These are phyloP conservation scores for Polymixis flavicincta DNA, from an alignment of 2,888 invertebrate species.

Conservation along the genomic window DNA sequence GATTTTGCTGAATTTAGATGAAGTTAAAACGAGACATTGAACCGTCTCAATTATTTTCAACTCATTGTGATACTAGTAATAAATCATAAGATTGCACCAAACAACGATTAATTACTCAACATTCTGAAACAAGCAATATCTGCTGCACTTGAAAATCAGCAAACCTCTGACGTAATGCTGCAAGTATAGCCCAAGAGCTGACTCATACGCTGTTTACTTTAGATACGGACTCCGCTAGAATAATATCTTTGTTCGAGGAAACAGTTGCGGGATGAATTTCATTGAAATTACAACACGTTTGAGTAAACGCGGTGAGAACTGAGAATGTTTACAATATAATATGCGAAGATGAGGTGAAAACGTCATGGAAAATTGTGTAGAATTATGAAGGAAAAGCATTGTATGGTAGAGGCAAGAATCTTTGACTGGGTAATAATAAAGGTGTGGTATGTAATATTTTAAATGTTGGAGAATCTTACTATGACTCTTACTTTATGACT, in stretches of 20 bases:
- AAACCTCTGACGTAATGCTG: slow-evolving; percentile 51
- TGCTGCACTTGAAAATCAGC: slow-evolving; percentile 60
- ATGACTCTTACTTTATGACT: not conserved
- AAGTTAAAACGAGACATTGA: slow-evolving; percentile 3
- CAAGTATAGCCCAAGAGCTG: slow-evolving; percentile 50
- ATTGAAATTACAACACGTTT: slow-evolving; percentile 62
- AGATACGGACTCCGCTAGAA: slow-evolving; percentile 65
- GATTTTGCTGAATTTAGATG: not conserved
- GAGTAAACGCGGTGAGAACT: slow-evolving; percentile 61
- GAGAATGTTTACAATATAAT: slow-evolving; percentile 55
- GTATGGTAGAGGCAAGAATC: slow-evolving; percentile 3
- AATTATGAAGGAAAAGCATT: slow-evolving; percentile 13
- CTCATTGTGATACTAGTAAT: slow-evolving; percentile 5
- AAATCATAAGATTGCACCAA: slow-evolving; percentile 41
- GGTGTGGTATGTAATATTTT: not conserved
- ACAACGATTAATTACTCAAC: slow-evolving; percentile 56
- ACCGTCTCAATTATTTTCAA: not conserved
- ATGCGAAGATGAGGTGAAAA: slow-evolving; percentile 53
- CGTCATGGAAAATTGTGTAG: slow-evolving; percentile 56
- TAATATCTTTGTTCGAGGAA: slow-evolving; percentile 73
- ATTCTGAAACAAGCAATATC: slow-evolving; percentile 53
- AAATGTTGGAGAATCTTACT: not conserved
- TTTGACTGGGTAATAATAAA: not conserved
- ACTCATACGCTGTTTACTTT: slow-evolving; percentile 71
- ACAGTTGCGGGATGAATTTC: slow-evolving; percentile 65